Base-by-base conservation (phyloP, 2,888 invertebrate species). In the Capitulum mitella region DNA sequence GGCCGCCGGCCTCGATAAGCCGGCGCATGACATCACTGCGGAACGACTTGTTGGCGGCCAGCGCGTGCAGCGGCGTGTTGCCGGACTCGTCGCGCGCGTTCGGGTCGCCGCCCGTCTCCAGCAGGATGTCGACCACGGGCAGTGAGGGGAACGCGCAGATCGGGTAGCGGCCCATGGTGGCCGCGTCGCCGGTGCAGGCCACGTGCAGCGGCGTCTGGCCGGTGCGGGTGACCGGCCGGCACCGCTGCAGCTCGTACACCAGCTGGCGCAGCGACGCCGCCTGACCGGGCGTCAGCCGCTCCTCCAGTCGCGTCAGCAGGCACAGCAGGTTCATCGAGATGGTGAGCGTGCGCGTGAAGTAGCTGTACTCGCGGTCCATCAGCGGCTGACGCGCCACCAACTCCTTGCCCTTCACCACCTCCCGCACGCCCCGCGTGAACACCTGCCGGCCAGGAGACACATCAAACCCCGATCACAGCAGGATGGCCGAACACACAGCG, bases 51-150 rank as follows among this genome's bases (percentile, higher is more conserved):
- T 91, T 90, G 74, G 83, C 84, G 81, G 93, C 93, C 0, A 92
- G 92, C 80, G 95, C 88, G 85, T 97, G 97, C 78, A 97, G 89
- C 22, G 96, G 92, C 34, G 95, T 95, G 87, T 95, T 95, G 34
- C 93, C 94, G 79, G 91, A 91, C 78, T 91, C 90, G 86, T 97
- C 97, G 3, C 89, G 86, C 0, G 91, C 91, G 86, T 92, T 92
- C 0, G 93, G 91, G 86, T 92, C 89, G 32, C 81, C 82, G 34
- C 82, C 82, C 61, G 81, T 81, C 64, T 82, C 81, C 34, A 82
- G 87, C 84, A 96, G 87, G 79, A 93, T 90, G 83, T 90, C 89
- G 12, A 93, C 92, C 82, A 92, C 88, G 83, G 90, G 88, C 16
- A 89, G 86, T 22, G 91, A 90, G 1, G 92, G 92, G 83, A 92